Evolutionary conservation across 2,888 invertebrate genomes (phyloP).

Genomic region (Julus scanicus): DNA sequence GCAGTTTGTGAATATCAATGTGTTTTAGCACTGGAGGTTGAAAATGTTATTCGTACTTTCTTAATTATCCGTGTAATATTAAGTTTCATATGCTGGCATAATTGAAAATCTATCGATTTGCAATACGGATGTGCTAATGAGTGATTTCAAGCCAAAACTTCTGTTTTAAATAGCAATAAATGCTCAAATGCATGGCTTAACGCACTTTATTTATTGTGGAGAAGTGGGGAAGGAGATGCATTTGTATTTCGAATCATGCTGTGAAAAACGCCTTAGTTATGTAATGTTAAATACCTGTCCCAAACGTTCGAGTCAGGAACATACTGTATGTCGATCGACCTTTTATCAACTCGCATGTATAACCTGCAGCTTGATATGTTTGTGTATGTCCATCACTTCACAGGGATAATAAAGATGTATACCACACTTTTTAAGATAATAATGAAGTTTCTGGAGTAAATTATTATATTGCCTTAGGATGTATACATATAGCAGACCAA

Average conservation of each 20-base stretch:
- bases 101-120: not conserved
- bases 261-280: conserved; percentile 31
- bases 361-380: not conserved
- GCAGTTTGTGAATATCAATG: conserved; percentile 8
- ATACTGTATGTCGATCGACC: not conserved
- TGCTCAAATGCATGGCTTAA: conserved; percentile 38
- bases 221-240: conserved; percentile 35
- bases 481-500: no score
- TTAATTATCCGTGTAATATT: conserved; percentile 27
- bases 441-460: not conserved
- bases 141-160: conserved; percentile 35
- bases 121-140: not conserved
- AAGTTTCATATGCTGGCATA: not conserved
- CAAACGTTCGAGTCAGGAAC: not conserved
- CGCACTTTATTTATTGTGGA: conserved; percentile 35
- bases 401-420: conserved; percentile 16
- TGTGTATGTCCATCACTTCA: conserved; percentile 12
- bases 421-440: conserved; percentile 38
- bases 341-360: not conserved
- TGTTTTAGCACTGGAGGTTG: conserved; percentile 31
- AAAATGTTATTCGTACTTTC: conserved; percentile 7
- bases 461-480: not conserved
- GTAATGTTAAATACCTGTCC: not conserved
- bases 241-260: conserved; percentile 5
- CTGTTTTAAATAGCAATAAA: not conserved